Evolutionary conservation across 1,140 invertebrate species (phyloP).

Genomic region (Macrobrachium nipponense): DNA sequence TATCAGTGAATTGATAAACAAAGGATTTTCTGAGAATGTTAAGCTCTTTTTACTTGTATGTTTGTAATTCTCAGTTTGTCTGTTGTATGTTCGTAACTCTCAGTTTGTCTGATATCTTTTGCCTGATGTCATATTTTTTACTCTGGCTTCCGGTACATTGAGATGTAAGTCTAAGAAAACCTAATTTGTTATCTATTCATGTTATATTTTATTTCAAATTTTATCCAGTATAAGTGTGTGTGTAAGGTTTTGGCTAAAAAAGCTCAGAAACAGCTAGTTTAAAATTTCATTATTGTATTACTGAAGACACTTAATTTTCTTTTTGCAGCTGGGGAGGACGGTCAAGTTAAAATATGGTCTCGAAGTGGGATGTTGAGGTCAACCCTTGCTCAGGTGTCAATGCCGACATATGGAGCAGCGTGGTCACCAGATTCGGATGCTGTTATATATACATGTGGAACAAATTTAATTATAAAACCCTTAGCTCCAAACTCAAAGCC

Average conservation of each 20-base stretch:
- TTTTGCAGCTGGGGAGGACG: constrained; percentile 92
- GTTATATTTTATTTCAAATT: no score
- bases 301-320: neutral
- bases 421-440: constrained; percentile 90
- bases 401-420: constrained; percentile 82
- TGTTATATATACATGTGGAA: constrained; percentile 87
- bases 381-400: constrained; percentile 84
- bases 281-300: neutral
- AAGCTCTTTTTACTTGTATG: no score
- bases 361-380: constrained; percentile 93
- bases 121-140: no score
- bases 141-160: no score
- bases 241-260: neutral
- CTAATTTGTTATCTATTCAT: no score
- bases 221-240: no score
- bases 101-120: no score
- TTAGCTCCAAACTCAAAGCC: constrained; percentile 89
- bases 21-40: no score
- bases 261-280: neutral
- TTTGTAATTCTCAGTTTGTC: no score
- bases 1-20: no score
- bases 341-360: constrained; percentile 96
- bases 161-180: no score
- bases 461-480: constrained; percentile 88
- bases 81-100: no score